Evolutionary conservation across 2,888 invertebrate genomes (phyloP).

Genomic region (Netelia inedita): DNA sequence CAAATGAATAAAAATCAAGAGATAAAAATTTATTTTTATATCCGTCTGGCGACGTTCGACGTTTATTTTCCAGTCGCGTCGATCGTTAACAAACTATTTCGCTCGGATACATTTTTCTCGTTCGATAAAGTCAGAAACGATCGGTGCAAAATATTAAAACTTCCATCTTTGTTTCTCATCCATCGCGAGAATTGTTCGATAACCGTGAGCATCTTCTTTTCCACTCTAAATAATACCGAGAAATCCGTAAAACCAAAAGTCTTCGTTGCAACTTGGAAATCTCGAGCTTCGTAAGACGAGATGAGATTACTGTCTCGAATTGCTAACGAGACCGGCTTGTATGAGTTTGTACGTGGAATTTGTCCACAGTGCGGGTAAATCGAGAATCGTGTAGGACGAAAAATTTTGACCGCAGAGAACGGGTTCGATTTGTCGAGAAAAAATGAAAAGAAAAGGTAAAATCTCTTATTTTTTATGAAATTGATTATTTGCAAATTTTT

Average conservation of each 20-base stretch:
- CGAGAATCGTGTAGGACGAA: background rate
- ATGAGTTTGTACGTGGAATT: background rate
- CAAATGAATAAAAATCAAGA: background rate
- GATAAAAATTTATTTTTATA: constrained; percentile 7
- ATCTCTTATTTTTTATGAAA: too few species aligned
- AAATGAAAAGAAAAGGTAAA: too few species aligned
- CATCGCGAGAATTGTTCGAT: background rate
- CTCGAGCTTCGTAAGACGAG: constrained; percentile 25
- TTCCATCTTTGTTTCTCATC: background rate
- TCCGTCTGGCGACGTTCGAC: background rate
- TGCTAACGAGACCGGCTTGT: background rate
- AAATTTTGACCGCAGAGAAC: background rate
- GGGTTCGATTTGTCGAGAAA: too few species aligned
- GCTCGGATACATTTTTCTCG: background rate
- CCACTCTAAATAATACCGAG: background rate
- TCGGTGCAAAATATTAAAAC: background rate
- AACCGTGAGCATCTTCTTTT: background rate
- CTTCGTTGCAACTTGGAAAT: constrained; percentile 6
- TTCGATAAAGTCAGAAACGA: background rate
- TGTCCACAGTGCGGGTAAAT: background rate
- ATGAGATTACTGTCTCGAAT: constrained; percentile 19
- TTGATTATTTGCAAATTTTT: too few species aligned
- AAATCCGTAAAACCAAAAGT: constrained; percentile 19
- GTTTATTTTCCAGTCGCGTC: background rate
- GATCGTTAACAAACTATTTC: background rate